A percentile compares a stretch with the other conserved stretches of the same genome.
These are phyloP conservation scores for Panzeria rudis DNA, from an alignment of 2,888 invertebrate species.

Conservation along the genomic window DNA sequence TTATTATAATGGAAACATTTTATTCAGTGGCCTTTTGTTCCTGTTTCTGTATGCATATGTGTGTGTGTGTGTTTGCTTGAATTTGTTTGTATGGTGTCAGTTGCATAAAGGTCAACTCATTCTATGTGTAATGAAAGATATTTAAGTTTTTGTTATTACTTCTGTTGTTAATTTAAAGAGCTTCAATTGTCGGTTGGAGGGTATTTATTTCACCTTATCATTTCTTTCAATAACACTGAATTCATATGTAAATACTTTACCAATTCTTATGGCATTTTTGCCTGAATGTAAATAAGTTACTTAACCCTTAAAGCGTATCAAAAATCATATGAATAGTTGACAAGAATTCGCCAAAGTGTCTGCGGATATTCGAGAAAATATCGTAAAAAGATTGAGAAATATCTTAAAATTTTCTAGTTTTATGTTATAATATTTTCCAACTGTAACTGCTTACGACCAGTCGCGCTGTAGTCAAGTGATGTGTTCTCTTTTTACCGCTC, in stretches of 20 bases:
- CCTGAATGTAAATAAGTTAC: no score
- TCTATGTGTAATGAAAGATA: conserved; percentile 40
- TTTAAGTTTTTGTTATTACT: conserved; percentile 15
- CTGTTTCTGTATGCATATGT: conserved; percentile 60
- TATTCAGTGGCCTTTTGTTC: conserved; percentile 47
- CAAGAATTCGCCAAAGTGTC: no score
- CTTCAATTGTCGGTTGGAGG: conserved; percentile 37
- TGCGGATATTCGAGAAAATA: no score
- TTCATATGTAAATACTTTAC: background rate
- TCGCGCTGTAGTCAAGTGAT: no score
- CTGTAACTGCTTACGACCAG: no score
- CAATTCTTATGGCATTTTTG: no score
- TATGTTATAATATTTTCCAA: no score
- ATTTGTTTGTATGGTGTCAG: conserved; percentile 40
- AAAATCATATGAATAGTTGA: no score
- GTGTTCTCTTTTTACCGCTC: no score
- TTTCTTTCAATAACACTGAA: conserved; percentile 26
- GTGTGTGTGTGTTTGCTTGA: conserved; percentile 47
- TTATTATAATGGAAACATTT: conserved; percentile 27
- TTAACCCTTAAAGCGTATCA: no score
- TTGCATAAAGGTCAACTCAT: conserved; percentile 71
- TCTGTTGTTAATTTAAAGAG: conserved; percentile 36
- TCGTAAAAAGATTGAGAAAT: no score
- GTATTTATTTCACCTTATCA: conserved; percentile 29
- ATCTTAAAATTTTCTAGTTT: no score